phyloP scores from a whole-genome alignment of 2,888 invertebrate species.

The Apotomis turbidana region DNA sequence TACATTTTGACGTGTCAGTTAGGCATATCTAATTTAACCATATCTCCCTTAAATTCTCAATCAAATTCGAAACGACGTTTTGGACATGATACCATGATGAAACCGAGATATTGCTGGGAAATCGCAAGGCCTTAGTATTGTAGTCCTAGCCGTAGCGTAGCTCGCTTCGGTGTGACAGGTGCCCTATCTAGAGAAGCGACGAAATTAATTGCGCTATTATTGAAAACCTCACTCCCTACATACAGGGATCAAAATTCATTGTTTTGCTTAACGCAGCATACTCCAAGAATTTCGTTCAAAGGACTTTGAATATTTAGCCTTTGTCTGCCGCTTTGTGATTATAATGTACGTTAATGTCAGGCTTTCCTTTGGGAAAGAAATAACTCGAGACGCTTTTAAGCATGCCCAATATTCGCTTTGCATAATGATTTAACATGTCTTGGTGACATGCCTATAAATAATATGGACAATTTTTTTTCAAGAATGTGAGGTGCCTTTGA shows the following conservation, averaged over 20 bases:
- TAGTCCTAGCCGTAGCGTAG: too few relatives aligned
- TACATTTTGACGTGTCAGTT: too few relatives aligned
- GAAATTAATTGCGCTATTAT: slow-evolving; percentile 35
- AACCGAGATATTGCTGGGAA: too few relatives aligned
- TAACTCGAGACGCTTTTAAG: background rate
- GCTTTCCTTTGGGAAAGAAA: slow-evolving; percentile 14
- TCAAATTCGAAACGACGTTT: too few relatives aligned
- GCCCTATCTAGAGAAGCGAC: slow-evolving; percentile 3
- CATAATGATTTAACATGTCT: background rate
- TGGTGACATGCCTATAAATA: background rate
- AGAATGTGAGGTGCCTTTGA: too few relatives aligned
- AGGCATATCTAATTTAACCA: too few relatives aligned
- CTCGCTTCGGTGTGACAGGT: slow-evolving; percentile 7
- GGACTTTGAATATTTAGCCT: slow-evolving; percentile 30
- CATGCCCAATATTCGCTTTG: background rate
- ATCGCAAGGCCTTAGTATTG: too few relatives aligned
- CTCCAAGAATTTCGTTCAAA: slow-evolving; percentile 29
- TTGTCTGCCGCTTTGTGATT: slow-evolving; percentile 22
- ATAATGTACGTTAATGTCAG: slow-evolving; percentile 16
- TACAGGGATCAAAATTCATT: slow-evolving; percentile 35
- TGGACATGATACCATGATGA: too few relatives aligned
- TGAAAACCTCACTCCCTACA: slow-evolving; percentile 32
- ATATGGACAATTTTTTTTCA: background rate
- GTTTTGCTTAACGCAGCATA: slow-evolving; percentile 24
- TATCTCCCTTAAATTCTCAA: too few relatives aligned